Evolutionary conservation across 2,888 invertebrate genomes (phyloP).

Genomic region (Malacosoma neustria): DNA sequence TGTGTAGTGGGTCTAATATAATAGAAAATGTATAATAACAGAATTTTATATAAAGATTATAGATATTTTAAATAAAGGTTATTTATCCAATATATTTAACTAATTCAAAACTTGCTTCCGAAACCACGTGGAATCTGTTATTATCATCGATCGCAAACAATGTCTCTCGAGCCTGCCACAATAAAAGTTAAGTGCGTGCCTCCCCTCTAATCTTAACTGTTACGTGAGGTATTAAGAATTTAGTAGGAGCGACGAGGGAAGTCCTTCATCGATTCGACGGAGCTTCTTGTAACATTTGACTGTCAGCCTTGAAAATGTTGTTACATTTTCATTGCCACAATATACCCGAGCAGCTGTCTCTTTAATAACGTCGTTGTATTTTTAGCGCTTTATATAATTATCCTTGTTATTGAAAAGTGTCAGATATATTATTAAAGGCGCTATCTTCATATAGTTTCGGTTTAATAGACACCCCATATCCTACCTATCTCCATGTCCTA

Average conservation of each 20-base stretch:
- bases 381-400: too few relatives aligned
- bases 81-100: not conserved
- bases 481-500: too few relatives aligned
- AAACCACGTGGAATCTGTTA: constrained; percentile 22
- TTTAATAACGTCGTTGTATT: too few relatives aligned
- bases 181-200: constrained; percentile 60
- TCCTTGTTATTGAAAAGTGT: too few relatives aligned
- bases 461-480: too few relatives aligned
- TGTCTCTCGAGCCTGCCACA: constrained; percentile 39
- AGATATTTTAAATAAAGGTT: too few relatives aligned
- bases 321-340: not conserved
- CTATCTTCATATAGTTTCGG: too few relatives aligned
- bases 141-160: constrained; percentile 48
- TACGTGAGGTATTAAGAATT: constrained; percentile 75
- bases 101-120: not conserved
- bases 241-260: constrained; percentile 44
- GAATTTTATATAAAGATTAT: too few relatives aligned
- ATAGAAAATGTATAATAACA: too few relatives aligned
- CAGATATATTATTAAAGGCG: too few relatives aligned
- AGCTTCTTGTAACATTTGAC: not conserved
- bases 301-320: not conserved
- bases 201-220: constrained; percentile 58
- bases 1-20: too few relatives aligned
- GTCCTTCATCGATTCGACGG: constrained; percentile 26
- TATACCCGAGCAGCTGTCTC: not conserved